These are phyloP conservation scores for Takifugu ocellatus DNA, from an alignment of 2,797 vertebrate genomes.

Conservation along the genomic window DNA sequence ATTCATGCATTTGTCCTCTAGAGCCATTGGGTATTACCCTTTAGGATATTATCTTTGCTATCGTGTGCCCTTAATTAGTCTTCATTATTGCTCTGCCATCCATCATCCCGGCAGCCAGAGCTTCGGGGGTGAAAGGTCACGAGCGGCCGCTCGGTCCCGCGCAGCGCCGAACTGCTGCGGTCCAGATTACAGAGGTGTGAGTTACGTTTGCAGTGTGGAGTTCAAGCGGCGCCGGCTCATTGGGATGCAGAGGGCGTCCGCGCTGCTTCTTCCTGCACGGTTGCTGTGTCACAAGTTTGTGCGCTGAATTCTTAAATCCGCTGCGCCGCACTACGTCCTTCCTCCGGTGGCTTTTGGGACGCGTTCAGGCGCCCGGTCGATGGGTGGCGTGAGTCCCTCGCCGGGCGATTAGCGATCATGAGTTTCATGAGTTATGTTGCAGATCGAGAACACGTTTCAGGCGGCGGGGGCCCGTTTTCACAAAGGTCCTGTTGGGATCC, in stretches of 20 bases:
- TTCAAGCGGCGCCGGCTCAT: slow-evolving; percentile 52
- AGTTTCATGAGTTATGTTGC: too few species aligned
- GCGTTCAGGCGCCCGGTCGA: slow-evolving; percentile 19
- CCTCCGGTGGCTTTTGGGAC: slow-evolving; percentile 6
- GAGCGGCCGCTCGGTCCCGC: slow-evolving; percentile 14
- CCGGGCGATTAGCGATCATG: too few species aligned
- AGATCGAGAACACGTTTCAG: too few species aligned
- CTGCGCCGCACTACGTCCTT: slow-evolving; percentile 52
- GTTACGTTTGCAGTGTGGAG: slow-evolving; percentile 34
- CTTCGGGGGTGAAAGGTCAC: slow-evolving; percentile 35
- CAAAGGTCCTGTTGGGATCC: not conserved
- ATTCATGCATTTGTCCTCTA: slow-evolving; percentile 45
- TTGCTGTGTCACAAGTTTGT: slow-evolving; percentile 40
- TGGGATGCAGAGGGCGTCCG: slow-evolving; percentile 59
- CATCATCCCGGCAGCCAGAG: slow-evolving; percentile 38
- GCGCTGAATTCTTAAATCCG: slow-evolving; percentile 65
- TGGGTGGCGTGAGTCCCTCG: slow-evolving; percentile 17
- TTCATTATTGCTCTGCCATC: slow-evolving; percentile 47
- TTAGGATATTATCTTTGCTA: slow-evolving; percentile 51
- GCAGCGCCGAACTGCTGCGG: slow-evolving; percentile 11
- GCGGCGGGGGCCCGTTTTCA: too few species aligned
- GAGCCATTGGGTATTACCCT: slow-evolving; percentile 57
- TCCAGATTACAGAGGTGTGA: slow-evolving; percentile 29
- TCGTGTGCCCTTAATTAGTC: slow-evolving; percentile 63
- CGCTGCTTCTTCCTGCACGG: slow-evolving; percentile 50